Base-by-base conservation (phyloP, 2,888 invertebrate species). In the Hydrotaea cyrtoneurina region DNA sequence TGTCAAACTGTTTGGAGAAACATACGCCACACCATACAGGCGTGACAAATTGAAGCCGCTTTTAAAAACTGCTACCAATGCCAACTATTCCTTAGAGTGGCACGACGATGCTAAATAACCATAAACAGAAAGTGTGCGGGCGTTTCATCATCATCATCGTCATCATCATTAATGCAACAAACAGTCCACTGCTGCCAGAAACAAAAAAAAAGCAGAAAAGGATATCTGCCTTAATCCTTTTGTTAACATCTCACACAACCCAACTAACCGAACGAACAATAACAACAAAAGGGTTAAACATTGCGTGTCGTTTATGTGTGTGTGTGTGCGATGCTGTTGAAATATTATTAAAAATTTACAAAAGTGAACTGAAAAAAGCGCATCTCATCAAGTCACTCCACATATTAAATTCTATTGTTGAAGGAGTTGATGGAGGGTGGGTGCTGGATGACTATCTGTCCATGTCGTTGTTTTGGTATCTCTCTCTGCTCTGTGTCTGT, bases 11-110 rank as follows among this genome's bases (percentile, higher is more conserved):
- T 79, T 78, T 85, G 11, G 11, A 23, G 80, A 53, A 82, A 85
- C 85, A 85, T 85, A 82, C 85, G 85, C 82, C 83, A 74, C 85
- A 82, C 82, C 85, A 85, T 85, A 80, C 82, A 82, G 85, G 85
- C 85, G 85, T 85, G 77, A 80, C 82, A 7, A 85, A 85, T 85
- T 85, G 64, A 17, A 31, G 64, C 79, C 69, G 80, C n/a, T 71
- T 82, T 85, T 71, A 77, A 85, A 77, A 57, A 79, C 26, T 73
- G 69, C 17, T 66, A 76, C 23, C 46, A 39, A 66, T 19, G 7
- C 66, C 19, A 69, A 69, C 69, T 69, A 46, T 69, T 69, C 15
- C 66, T 66, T 15, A 15, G 59, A 26, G 23, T 55, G 19, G 55
- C 21, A 77, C 4, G n/a, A n/a, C 7, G 11, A 36, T 2, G 13